Base-by-base conservation (phyloP, 2,888 invertebrate species). In the Tromatobia lineatoria region DNA sequence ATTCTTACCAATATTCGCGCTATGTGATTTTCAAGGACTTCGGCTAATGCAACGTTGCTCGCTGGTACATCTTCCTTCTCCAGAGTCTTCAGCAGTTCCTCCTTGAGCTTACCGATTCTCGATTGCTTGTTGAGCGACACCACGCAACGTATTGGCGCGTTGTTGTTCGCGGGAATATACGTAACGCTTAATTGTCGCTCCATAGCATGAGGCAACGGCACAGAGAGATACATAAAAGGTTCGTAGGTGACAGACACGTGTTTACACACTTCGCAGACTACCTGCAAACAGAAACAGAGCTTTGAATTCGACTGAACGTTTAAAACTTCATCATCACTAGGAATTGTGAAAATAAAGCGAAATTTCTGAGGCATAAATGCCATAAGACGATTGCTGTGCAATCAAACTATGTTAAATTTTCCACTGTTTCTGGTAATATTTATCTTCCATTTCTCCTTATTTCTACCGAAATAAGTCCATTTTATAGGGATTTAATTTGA, bases 201-300 rank as follows among this genome's bases (percentile, higher is more conserved):
- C 94, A 95, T 95, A 34, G 95, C 96, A 88, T 95, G 94, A 59
- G 96, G 96, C 83, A 96, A 93, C 6, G 96, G 96, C 57, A 96
- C 95, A 47, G 96, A 95, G n/a, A 96, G 94, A 91, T 96, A 96
- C 95, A 96, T 96, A 88, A 96, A 96, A 29, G 96, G 96, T 88
- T 96, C 96, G 88, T 95, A 96, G 11, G 96, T 96, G 18, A 96
- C 95, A 1, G 96, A 96, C 18, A 95, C 94, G 90, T 95, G 95
- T 80, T 94, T 94, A 90, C 96, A 96, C 59, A 94, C 94, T 3
- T 95, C 95, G 89, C 96, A 96, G 25, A 95, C 94, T 59, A 96
- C 95, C 96, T 96, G 91, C 1, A 92, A 93, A 86, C 73, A 57
- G 88, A 11, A 23, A 54, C 3, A 11, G 54, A 54, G 13, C 54